Base-by-base conservation (phyloP, 2,888 invertebrate genomes). In the Clistopyga incitator region DNA sequence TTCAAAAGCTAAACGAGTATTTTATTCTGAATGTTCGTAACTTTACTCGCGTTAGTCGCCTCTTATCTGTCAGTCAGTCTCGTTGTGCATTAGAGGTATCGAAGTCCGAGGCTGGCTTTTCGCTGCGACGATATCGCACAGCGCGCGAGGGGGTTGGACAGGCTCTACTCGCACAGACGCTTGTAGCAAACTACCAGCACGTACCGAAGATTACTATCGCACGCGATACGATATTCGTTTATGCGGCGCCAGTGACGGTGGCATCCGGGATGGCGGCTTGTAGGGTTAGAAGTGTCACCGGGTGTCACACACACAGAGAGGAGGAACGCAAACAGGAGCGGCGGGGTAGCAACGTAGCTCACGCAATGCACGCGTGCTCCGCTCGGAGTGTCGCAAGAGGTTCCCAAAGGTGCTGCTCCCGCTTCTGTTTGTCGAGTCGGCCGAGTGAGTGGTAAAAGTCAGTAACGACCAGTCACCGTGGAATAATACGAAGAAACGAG, bases 211-310 rank as follows among this genome's bases (percentile, higher is more conserved):
- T 84, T 70, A 45, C 78, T 84, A 84, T 84, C 81, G 56, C 84
- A 84, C 84, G 84, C 84, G 74, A 83, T 80, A 82, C 70, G 79
- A 80, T 72, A 80, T 84, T 84, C 84, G 74, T 81, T 84, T 84
- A 78, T 80, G 78, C 78, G 29, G 50, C 68, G 61, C 52, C 45
- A 20, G 61, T 68, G 64, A 65, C 79, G 72, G 76, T 67, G 52
- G 74, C 78, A 71, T 84, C 78, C 78, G 72, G 75, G 65, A 78
- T 78, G 70, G 71, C 42, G 78, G 70, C 75, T 78, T 70, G 71
- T 74, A 70, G 81, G 77, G 20, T 68, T 65, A 70, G 56, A 84
- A 78, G 75, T 81, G 78, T 81, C 81, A 84, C 84, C 77, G 65
- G 59, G 64, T 84, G 75, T 84, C 78, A 50, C 74, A 82, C 74